These are phyloP conservation scores for Boloria euphrosyne DNA, from an alignment of 2,888 invertebrate species.

Conservation along the genomic window DNA sequence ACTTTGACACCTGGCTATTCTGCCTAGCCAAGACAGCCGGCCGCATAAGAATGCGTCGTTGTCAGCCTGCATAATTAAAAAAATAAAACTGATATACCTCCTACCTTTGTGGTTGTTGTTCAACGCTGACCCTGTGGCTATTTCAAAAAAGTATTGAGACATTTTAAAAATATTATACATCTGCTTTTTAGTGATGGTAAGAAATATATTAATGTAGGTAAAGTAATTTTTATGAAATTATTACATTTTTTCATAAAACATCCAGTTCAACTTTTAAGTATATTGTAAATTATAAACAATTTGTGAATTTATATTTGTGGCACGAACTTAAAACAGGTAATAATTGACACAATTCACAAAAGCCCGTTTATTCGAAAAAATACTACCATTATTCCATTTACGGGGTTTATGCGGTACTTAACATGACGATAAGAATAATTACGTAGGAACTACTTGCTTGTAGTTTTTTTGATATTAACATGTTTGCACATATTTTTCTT, in stretches of 20 bases:
- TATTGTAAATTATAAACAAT: constrained; percentile 13
- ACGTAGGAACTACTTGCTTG: constrained; percentile 22
- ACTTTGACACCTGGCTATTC: constrained; percentile 71
- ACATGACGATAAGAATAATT: constrained; percentile 20
- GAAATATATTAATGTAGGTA: constrained; percentile 4
- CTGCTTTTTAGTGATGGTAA: constrained; percentile 34
- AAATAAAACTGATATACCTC: constrained; percentile 26
- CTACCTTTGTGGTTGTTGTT: constrained; percentile 51
- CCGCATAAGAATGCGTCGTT: constrained; percentile 50
- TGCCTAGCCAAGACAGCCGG: constrained; percentile 61
- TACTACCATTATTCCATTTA: constrained; percentile 30
- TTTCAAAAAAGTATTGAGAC: constrained; percentile 48
- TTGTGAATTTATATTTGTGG: constrained; percentile 7
- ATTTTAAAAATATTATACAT: constrained; percentile 45
- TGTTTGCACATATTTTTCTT: constrained; percentile 30
- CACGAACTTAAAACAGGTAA: constrained; percentile 25
- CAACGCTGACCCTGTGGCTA: constrained; percentile 45
- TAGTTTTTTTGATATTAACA: constrained; percentile 33
- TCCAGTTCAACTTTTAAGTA: background rate
- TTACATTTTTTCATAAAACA: background rate
- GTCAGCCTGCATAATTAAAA: constrained; percentile 51
- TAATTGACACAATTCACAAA: constrained; percentile 25
- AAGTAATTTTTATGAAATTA: background rate
- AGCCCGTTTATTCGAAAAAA: constrained; percentile 24
- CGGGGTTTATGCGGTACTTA: constrained; percentile 27